phyloP scores from a whole-genome alignment of 1,140 invertebrate genomes.

The Leptinotarsa texana region DNA sequence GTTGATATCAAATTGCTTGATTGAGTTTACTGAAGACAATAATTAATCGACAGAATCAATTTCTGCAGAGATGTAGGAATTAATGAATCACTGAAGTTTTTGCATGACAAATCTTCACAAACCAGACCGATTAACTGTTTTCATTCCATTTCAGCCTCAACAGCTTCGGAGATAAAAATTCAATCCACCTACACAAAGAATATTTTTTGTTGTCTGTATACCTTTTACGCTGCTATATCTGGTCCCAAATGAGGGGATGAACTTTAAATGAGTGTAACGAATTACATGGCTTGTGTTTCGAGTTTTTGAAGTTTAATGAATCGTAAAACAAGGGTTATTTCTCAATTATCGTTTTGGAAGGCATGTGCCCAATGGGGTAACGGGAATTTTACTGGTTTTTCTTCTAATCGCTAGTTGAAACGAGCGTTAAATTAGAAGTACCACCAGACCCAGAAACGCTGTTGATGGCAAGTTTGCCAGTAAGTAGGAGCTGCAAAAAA shows the following conservation, averaged over 20 bases:
- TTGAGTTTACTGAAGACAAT: too few relatives aligned
- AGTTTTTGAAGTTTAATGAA: neutral
- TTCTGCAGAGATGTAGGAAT: neutral
- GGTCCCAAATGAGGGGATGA: neutral
- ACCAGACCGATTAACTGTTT: neutral
- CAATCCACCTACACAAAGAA: neutral
- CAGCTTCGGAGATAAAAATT: neutral
- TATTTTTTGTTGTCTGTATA: neutral
- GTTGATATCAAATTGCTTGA: too few relatives aligned
- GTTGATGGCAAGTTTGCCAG: too few relatives aligned
- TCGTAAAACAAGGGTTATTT: neutral
- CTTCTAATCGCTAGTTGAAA: too few relatives aligned
- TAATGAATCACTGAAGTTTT: neutral
- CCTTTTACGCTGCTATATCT: neutral
- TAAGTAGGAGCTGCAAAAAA: too few relatives aligned
- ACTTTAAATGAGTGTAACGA: neutral
- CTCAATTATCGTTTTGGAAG: neutral
- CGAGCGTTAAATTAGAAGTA: too few relatives aligned
- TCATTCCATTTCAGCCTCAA: neutral
- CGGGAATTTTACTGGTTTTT: too few relatives aligned
- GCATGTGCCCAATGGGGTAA: neutral
- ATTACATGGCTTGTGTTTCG: neutral
- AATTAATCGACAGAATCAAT: too few relatives aligned
- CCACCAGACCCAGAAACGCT: too few relatives aligned
- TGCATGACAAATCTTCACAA: neutral